phyloP scores from a whole-genome alignment of 30 jellyfish, hydroid and myxozoan species.

The Rhopilema esculentum region DNA sequence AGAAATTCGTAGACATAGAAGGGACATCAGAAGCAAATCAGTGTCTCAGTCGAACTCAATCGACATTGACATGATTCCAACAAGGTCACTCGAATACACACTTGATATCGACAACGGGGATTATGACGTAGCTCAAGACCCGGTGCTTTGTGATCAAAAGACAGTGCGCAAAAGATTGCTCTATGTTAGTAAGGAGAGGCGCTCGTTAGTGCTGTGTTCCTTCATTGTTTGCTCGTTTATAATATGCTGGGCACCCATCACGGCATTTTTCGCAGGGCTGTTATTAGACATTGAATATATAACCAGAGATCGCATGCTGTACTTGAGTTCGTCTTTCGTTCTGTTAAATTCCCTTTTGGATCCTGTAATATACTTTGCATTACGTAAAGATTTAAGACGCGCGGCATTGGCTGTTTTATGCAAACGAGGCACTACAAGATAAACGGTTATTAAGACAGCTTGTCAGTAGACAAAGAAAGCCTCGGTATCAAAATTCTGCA shows the following conservation, averaged over 20 bases:
- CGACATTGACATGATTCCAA: slow-evolving; percentile 32
- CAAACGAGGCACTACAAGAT: slow-evolving; percentile 18
- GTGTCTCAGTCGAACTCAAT: slow-evolving; percentile 48
- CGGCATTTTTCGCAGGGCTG: slow-evolving; percentile 53
- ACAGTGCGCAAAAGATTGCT: not conserved
- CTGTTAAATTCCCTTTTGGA: slow-evolving; percentile 59
- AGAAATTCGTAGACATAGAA: slow-evolving; percentile 72
- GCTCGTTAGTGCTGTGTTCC: slow-evolving; percentile 55
- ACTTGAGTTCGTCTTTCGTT: slow-evolving; percentile 49
- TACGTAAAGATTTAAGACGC: slow-evolving; percentile 69
- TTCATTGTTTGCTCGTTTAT: slow-evolving; percentile 58
- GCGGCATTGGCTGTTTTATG: slow-evolving; percentile 57
- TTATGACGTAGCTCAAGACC: slow-evolving; percentile 31
- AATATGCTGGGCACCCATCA: slow-evolving; percentile 72
- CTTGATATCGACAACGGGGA: slow-evolving; percentile 22
- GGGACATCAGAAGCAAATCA: slow-evolving; percentile 52
- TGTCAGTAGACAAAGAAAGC: not conserved
- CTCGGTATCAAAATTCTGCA: not conserved
- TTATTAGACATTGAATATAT: slow-evolving; percentile 21
- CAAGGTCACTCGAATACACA: slow-evolving; percentile 25
- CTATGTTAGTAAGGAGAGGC: slow-evolving; percentile 34
- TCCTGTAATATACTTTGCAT: slow-evolving; percentile 66
- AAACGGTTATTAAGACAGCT: not conserved
- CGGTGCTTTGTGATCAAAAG: not conserved
- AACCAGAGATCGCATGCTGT: slow-evolving; percentile 51